A percentile compares a stretch with the other conserved stretches of the same genome.
These are phyloP conservation scores for Gnathonemus longibarbis DNA, from an alignment of 2,113 vertebrate genomes.

Conservation along the genomic window DNA sequence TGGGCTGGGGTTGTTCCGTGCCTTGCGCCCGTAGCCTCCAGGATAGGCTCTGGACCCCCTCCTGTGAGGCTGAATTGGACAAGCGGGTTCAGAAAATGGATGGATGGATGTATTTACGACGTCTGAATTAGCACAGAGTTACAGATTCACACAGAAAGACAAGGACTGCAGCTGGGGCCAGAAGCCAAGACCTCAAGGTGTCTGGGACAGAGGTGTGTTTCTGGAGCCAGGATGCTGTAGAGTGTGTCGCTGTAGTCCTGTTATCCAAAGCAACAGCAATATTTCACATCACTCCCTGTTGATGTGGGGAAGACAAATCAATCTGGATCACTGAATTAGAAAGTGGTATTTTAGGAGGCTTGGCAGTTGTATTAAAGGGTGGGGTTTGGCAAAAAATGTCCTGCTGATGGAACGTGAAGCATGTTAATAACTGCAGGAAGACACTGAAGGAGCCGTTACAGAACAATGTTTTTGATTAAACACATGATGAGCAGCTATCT, in stretches of 20 bases:
- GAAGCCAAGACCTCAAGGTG: background rate
- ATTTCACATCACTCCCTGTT: background rate
- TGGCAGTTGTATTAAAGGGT: background rate
- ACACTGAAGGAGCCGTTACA: background rate
- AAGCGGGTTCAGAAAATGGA: background rate
- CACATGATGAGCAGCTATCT: background rate
- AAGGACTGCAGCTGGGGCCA: background rate
- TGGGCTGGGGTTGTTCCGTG: background rate
- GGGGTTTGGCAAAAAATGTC: background rate
- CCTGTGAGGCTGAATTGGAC: background rate
- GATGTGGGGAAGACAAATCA: background rate
- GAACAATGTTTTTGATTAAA: background rate
- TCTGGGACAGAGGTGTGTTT: background rate
- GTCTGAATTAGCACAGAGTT: background rate
- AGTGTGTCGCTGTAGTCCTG: background rate
- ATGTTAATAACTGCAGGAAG: background rate
- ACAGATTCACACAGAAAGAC: background rate
- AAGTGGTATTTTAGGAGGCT: background rate
- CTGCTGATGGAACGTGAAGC: background rate
- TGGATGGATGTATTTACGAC: background rate
- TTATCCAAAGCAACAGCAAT: background rate
- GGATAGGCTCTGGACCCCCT: background rate
- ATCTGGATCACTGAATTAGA: background rate
- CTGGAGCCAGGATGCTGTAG: background rate
- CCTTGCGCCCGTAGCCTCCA: background rate